Evolutionary conservation across 2,797 vertebrate species (phyloP), one percentile per base, ranked within the genome.

Genomic region (Jordanella pulchra): DNA sequence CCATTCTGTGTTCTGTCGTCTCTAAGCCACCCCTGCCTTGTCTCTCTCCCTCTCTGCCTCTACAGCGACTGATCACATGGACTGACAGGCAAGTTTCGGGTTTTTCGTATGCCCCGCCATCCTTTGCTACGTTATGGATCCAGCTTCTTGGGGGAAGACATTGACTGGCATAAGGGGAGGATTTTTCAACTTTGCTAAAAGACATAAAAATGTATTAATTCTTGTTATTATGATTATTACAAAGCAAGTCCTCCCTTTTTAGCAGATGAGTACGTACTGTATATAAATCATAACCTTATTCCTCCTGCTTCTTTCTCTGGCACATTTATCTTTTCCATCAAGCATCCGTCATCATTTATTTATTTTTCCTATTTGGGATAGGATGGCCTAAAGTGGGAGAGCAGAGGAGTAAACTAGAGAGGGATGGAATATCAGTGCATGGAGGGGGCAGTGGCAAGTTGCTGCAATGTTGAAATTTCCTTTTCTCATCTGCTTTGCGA

Each of bases 21-120:
- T 90, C 86, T 87, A 87, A 84, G 88, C 89, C 91, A 87, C 89
- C 88, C 86, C 90, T 89, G 89, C 89, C 89, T 90, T 78, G 87
- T 89, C 87, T 89, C 85, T 87, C 60, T 44, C 60, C 35, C 30
- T 35, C 18, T 50, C 60, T 64, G 39, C 15, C 60, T 64, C 80
- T 75, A 60, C 84, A 50, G 80, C 77, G 77, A 89, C 89, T 92
- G 92, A 94, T 95, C 93, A 94, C 90, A 92, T 87, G 61, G 79
- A 81, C 89, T 94, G 94, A 94, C 92, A 93, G 88, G 87, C 84
- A 72, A 91, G 91, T 91, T 93, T 78, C 89, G 91, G 87, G 15
- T 89, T 88, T 84, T 69, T 83, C 85, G 86, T 90, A 88, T 90
- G 87, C 85, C 53, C 85, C 79, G 42, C 78, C 76, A 84, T 83